phyloP scores from a whole-genome alignment of 2,797 vertebrate species.

The Salarias fasciatus region DNA sequence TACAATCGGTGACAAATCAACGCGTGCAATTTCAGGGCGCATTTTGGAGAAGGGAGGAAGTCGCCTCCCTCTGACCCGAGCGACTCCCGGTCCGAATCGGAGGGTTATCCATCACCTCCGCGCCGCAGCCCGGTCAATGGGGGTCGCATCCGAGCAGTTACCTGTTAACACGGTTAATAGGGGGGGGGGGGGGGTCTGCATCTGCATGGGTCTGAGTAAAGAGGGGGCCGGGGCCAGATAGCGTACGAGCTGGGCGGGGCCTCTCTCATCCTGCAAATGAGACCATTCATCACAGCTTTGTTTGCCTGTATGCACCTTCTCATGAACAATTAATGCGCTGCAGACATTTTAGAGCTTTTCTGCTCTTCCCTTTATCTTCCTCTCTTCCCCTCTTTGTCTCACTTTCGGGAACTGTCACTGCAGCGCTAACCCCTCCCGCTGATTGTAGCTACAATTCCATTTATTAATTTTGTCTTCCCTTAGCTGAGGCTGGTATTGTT shows the following conservation, averaged over 20 bases:
- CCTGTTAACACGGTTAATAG: slow-evolving; percentile 77
- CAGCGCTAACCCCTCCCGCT: slow-evolving; percentile 35
- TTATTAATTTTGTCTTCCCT: slow-evolving; percentile 54
- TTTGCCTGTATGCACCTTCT: slow-evolving; percentile 73
- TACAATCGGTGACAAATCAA: slow-evolving; percentile 6
- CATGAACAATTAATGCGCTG: slow-evolving; percentile 79
- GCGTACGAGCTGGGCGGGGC: slow-evolving; percentile 66
- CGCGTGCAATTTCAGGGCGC: slow-evolving; percentile 33
- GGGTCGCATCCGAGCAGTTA: slow-evolving; percentile 69
- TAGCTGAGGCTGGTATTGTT: slow-evolving; percentile 33
- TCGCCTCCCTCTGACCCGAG: slow-evolving; percentile 29
- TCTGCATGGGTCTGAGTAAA: slow-evolving; percentile 71
- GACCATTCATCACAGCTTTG: slow-evolving; percentile 80
- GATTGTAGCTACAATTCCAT: slow-evolving; percentile 48
- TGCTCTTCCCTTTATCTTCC: slow-evolving; percentile 58
- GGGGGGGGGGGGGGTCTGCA: slow-evolving; percentile 54
- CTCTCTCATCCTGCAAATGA: slow-evolving; percentile 73
- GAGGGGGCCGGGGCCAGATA: slow-evolving; percentile 36
- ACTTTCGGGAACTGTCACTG: slow-evolving; percentile 52
- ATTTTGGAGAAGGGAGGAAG: slow-evolving; percentile 28
- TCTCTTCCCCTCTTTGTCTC: slow-evolving; percentile 61
- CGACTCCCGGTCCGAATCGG: slow-evolving; percentile 37
- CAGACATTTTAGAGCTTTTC: slow-evolving; percentile 62
- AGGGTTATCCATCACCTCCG: slow-evolving; percentile 61
- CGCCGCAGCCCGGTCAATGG: slow-evolving; percentile 53